phyloP scores from a whole-genome alignment of 2,797 vertebrate species.

The Dallia pectoralis region DNA sequence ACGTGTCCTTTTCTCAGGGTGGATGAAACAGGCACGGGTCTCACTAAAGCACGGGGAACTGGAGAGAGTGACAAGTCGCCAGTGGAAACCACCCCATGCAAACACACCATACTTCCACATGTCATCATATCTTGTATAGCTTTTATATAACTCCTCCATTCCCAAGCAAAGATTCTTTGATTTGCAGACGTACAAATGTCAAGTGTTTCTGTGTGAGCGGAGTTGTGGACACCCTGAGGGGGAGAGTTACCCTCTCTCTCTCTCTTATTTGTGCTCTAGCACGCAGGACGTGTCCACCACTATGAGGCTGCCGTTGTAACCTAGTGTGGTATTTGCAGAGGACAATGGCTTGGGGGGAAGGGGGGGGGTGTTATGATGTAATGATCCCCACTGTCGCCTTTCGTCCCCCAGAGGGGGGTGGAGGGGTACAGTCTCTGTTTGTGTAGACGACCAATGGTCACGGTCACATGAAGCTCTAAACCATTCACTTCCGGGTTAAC shows the following conservation, averaged over 20 bases:
- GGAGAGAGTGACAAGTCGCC: not conserved
- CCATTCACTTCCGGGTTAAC: constrained; percentile 19
- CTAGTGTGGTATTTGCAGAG: constrained; percentile 66
- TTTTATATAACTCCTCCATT: constrained; percentile 34
- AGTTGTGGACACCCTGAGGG: constrained; percentile 39
- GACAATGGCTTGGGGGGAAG: constrained; percentile 58
- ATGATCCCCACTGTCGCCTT: constrained; percentile 67
- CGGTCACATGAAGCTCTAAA: constrained; percentile 27
- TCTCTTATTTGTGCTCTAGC: constrained; percentile 31
- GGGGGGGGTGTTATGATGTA: constrained; percentile 62
- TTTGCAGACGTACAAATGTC: constrained; percentile 47
- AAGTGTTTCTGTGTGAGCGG: constrained; percentile 38
- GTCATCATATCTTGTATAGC: constrained; percentile 27
- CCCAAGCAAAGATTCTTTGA: constrained; percentile 51
- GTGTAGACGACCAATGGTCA: constrained; percentile 53
- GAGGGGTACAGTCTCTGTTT: constrained; percentile 51
- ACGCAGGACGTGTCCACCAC: constrained; percentile 48
- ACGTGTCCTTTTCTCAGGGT: not conserved
- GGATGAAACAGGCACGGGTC: not conserved
- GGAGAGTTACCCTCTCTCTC: not conserved
- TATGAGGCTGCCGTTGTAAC: constrained; percentile 56
- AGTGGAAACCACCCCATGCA: not conserved
- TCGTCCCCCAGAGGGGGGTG: constrained; percentile 37
- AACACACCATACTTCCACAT: constrained; percentile 5
- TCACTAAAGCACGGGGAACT: not conserved